Percentiles rank a stretch among this genome's conserved stretches.
Evolutionary conservation across 2,797 vertebrate species (phyloP).

Genomic region (Lacerta agilis): DNA sequence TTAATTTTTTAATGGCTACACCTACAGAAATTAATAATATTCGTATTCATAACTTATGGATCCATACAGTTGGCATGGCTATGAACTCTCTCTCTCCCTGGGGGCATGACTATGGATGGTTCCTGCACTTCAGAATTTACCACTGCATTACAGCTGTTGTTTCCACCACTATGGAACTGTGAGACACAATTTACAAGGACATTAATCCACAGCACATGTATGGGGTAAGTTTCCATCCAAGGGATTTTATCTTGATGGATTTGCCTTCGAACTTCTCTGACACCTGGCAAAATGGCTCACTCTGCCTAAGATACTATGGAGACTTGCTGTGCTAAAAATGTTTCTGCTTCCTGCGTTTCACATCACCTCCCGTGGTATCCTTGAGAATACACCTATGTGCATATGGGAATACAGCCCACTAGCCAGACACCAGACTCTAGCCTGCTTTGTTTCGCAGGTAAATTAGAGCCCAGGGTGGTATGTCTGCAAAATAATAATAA

Average conservation of each 20-base stretch:
- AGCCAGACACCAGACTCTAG: too few relatives aligned
- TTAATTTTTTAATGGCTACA: too few relatives aligned
- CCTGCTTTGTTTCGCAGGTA: neutral
- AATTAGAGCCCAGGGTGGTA: neutral
- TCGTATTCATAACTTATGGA: too few relatives aligned
- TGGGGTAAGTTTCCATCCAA: neutral
- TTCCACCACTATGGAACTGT: too few relatives aligned
- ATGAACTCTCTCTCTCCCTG: too few relatives aligned
- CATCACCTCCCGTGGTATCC: neutral
- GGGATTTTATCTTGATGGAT: neutral
- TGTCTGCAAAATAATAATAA: neutral
- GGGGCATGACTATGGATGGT: too few relatives aligned
- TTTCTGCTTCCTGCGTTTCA: neutral
- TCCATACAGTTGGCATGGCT: too few relatives aligned
- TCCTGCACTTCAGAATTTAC: too few relatives aligned
- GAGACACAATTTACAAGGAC: neutral
- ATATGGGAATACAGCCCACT: neutral
- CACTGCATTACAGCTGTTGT: too few relatives aligned
- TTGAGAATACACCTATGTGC: neutral
- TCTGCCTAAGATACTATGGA: neutral
- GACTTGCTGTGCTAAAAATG: neutral
- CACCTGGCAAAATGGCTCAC: neutral
- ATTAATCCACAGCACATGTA: neutral
- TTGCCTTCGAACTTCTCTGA: neutral
- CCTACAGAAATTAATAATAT: too few relatives aligned